phyloP scores from a whole-genome alignment of 2,797 vertebrate species.

The Channallabes apus region DNA sequence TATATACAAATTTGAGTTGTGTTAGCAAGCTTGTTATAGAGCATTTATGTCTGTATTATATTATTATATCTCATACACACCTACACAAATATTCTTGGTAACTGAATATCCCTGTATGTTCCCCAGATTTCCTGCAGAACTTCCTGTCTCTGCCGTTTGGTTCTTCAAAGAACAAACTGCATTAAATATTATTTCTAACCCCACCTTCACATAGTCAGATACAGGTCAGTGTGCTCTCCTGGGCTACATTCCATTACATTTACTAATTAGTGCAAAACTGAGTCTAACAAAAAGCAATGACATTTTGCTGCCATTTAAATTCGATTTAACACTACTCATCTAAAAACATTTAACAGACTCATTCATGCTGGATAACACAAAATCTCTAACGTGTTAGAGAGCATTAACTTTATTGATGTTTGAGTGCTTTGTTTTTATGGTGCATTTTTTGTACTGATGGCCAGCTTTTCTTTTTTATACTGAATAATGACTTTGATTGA shows the following conservation, averaged over 20 bases:
- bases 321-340: slow-evolving; percentile 27
- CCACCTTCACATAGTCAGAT: not conserved
- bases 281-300: slow-evolving; percentile 33
- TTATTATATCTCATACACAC: not conserved
- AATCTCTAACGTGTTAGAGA: slow-evolving; percentile 26
- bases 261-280: slow-evolving; percentile 18
- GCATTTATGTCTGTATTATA: not conserved
- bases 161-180: not conserved
- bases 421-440: not conserved
- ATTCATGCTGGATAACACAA: slow-evolving; percentile 31
- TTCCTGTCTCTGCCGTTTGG: slow-evolving; percentile 20
- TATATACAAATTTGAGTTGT: not conserved
- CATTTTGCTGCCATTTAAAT: slow-evolving; percentile 27
- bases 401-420: not conserved
- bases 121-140: slow-evolving; percentile 13
- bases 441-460: not conserved
- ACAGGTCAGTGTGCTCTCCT: not conserved
- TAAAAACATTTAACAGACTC: not conserved
- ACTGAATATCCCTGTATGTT: slow-evolving; percentile 23
- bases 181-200: not conserved
- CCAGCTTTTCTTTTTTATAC: not conserved
- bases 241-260: not conserved
- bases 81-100: not conserved
- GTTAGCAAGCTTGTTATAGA: not conserved
- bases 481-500: not conserved